A percentile compares a stretch with the other conserved stretches of the same genome.
Conservation (phyloP, 2,888 invertebrate genomes). For the Eucriotettix oculatus region DNA sequence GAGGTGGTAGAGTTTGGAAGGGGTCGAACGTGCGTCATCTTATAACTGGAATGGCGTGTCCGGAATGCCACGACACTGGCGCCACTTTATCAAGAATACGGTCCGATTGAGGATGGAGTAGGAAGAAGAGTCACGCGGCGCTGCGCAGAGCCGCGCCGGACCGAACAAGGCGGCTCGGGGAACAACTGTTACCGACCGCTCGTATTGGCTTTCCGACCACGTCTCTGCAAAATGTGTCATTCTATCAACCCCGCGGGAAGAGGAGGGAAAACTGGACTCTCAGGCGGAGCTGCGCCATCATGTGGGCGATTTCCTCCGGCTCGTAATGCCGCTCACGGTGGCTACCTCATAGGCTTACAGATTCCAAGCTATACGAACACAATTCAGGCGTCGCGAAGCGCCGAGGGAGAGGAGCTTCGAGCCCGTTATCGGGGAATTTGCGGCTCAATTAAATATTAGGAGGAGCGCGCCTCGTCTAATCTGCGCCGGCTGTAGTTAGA, state of each 20-base stretch:
- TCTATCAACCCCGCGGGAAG: constrained; percentile 9
- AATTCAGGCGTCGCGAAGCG: too few relatives aligned
- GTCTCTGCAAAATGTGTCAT: constrained; percentile 13
- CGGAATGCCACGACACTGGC: background rate
- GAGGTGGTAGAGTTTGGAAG: background rate
- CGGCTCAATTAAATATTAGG: too few relatives aligned
- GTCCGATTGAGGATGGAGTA: background rate
- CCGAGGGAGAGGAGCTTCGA: too few relatives aligned
- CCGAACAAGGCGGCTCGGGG: background rate
- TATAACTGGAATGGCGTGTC: background rate
- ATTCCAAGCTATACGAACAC: too few relatives aligned
- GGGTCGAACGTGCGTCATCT: background rate
- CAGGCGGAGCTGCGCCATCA: too few relatives aligned
- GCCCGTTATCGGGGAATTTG: too few relatives aligned
- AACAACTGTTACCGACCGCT: background rate
- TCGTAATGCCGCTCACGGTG: too few relatives aligned
- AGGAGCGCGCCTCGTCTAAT: too few relatives aligned
- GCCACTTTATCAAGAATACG: background rate
- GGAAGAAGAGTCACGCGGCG: background rate
- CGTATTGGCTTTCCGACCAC: constrained; percentile 7
- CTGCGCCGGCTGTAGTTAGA: too few relatives aligned
- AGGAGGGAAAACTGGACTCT: too few relatives aligned
- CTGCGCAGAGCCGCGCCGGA: background rate
- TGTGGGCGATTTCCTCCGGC: too few relatives aligned
- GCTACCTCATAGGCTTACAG: too few relatives aligned